A percentile compares a stretch with the other conserved stretches of the same genome.
Evolutionary conservation across 1,140 invertebrate genomes (phyloP).

Genomic region (Drosophila takahashii): DNA sequence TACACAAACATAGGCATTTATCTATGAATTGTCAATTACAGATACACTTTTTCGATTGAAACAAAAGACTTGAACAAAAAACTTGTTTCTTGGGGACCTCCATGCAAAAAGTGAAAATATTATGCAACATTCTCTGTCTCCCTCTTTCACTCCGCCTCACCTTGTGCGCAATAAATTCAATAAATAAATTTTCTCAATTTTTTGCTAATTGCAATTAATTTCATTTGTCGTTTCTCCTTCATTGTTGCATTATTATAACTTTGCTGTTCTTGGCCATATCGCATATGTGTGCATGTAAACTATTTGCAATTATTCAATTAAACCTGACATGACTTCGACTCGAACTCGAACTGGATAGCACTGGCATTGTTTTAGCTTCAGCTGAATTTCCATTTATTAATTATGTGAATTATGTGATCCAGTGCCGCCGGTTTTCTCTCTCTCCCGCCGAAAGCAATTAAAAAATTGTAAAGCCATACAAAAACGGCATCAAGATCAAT

Average conservation of each 20-base stretch:
- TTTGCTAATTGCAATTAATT: conserved; percentile 55
- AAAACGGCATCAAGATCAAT: conserved; percentile 33
- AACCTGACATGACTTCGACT: conserved; percentile 29
- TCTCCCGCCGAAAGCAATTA: conserved; percentile 14
- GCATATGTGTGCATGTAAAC: conserved; percentile 12
- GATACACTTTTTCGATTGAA: conserved; percentile 52
- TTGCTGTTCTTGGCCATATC: conserved; percentile 41
- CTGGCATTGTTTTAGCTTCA: conserved; percentile 53
- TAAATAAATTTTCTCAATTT: conserved; percentile 54
- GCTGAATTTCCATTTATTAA: conserved; percentile 50
- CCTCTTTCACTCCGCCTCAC: conserved; percentile 20
- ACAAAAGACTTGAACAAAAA: conserved; percentile 62
- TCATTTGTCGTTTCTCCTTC: conserved; percentile 59
- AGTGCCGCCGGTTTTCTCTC: conserved; percentile 6
- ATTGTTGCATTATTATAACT: conserved; percentile 44
- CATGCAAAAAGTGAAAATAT: conserved; percentile 60
- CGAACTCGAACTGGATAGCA: conserved; percentile 47
- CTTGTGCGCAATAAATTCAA: conserved; percentile 40
- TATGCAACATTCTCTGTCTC: conserved; percentile 43
- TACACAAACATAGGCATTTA: conserved; percentile 14
- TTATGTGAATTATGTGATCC: conserved; percentile 47
- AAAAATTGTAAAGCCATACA: conserved; percentile 26
- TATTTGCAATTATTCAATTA: conserved; percentile 58
- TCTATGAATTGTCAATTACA: conserved; percentile 35
- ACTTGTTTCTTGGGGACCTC: conserved; percentile 37